Evolutionary conservation across 2,888 invertebrate genomes (phyloP).

Genomic region (Lithophane semibrunnea): DNA sequence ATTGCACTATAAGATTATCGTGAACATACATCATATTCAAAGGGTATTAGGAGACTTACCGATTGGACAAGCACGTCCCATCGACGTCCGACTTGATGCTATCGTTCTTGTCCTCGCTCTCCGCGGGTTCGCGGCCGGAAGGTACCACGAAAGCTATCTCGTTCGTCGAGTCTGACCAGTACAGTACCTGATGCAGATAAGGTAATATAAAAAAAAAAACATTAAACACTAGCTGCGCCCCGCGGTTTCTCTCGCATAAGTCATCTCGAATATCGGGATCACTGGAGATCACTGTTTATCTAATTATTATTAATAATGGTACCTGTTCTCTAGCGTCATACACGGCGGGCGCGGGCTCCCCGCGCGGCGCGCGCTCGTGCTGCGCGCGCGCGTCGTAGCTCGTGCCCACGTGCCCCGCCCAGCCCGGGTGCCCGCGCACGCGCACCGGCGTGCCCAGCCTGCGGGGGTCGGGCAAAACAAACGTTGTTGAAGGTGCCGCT

Average conservation of each 20-base stretch:
- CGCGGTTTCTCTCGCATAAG: too few species aligned
- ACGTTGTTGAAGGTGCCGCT: background rate
- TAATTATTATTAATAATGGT: too few species aligned
- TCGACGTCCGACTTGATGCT: conserved; percentile 88
- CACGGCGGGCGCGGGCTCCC: conserved; percentile 91
- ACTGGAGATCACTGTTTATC: too few species aligned
- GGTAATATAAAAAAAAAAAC: background rate
- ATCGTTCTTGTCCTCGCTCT: conserved; percentile 74
- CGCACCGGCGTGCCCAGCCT: conserved; percentile 97
- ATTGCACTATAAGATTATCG: background rate
- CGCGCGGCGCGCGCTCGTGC: conserved; percentile 22
- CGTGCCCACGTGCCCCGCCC: conserved; percentile 97
- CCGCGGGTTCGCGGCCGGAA: conserved; percentile 82
- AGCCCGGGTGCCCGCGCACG: conserved; percentile 96
- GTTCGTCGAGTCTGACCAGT: conserved; percentile 98
- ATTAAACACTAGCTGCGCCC: background rate
- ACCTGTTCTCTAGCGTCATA: conserved; percentile 95
- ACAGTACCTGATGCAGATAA: conserved; percentile 91
- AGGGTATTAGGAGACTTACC: conserved; percentile 67
- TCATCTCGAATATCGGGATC: too few species aligned
- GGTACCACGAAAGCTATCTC: conserved; percentile 99
- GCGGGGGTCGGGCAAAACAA: background rate
- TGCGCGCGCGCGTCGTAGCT: conserved; percentile 92
- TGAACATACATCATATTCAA: background rate
- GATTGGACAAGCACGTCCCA: conserved; percentile 85